phyloP scores from a whole-genome alignment of 30 jellyfish, hydroid and myxozoan genomes.

The Hydra vulgaris region DNA sequence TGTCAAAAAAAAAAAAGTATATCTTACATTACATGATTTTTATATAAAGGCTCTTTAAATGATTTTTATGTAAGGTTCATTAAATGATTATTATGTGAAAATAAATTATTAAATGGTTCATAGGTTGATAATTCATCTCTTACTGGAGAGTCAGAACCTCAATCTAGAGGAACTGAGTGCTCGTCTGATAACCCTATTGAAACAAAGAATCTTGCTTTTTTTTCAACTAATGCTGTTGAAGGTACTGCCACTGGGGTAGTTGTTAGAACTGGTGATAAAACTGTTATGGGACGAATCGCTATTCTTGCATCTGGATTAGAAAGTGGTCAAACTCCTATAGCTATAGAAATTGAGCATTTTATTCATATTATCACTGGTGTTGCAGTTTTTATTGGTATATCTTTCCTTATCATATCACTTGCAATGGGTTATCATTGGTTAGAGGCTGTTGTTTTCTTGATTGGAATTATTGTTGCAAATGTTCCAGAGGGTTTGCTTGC shows the following conservation, averaged over 20 bases:
- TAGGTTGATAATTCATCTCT: conserved; percentile 99
- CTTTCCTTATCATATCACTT: conserved; percentile 66
- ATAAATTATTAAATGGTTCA: not conserved
- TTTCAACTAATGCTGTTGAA: conserved; percentile 98
- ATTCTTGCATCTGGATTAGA: conserved; percentile 87
- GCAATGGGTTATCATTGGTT: conserved; percentile 76
- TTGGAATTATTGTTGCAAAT: conserved; percentile 99
- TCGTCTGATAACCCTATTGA: conserved; percentile 84
- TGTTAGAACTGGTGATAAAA: conserved; percentile 90
- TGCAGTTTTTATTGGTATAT: conserved; percentile 96
- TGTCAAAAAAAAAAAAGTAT: too few relatives aligned
- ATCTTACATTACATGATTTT: too few relatives aligned
- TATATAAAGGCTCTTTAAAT: too few relatives aligned
- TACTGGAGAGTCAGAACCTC: conserved; percentile 99
- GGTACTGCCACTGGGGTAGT: conserved; percentile 98
- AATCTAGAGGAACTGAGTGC: conserved; percentile 74
- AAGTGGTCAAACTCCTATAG: conserved; percentile 95
- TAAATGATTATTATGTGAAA: too few relatives aligned
- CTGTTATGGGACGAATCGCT: conserved; percentile 99
- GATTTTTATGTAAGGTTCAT: too few relatives aligned
- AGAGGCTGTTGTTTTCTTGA: conserved; percentile 90
- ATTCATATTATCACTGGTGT: conserved; percentile 97
- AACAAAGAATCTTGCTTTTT: conserved; percentile 86
- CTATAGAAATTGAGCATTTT: conserved; percentile 90
- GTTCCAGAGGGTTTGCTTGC: conserved; percentile 99